Base-by-base conservation (phyloP, 2,888 invertebrate species). In the Amblyjoppa fuscipennis region DNA sequence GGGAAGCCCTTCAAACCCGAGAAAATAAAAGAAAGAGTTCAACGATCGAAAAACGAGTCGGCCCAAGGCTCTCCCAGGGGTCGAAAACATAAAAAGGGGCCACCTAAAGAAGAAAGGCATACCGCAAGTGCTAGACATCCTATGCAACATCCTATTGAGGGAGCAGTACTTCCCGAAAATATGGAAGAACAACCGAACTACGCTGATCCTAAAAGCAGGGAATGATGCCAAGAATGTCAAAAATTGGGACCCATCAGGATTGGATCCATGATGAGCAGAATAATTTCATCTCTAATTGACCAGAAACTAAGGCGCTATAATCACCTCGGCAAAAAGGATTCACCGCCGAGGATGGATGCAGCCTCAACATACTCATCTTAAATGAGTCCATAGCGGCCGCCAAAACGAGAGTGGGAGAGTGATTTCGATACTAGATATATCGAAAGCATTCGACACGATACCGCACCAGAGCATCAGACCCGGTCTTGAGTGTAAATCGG, bases 301-400 rank as follows among this genome's bases (percentile, higher is more conserved):
- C 41, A 41, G 9, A 41, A 9, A 41, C 1, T 9, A 9, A 0
- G 41, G 41, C 41, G 9, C 41, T 7, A 7, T 9, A 41, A 41
- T 41, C 41, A 7, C 41, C 41, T 1, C 41, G 41, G 41, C 41
- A 9, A 9, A 41, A 41, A 41, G 41, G 41, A 0, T 41, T 41
- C 74, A 89, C 90, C 0, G 76, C 86, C 0, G 92, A 92, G 64
- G 87, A 89, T 6, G 90, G 90, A 0, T 90, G 90, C 28, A 85
- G 83, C 11, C n/a, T 56, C 0, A 89, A 90, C 16, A 69, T 88
- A 0, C n/a, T 64, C 0, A 61, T 90, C 0, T 31, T 90, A 1
- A 69, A 81, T 16, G 77, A 83, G 1, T 41, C 85, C 0, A 25
- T 87, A 0, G 16, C 64, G 0, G 4, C 34, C 0, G 61, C 74